These are phyloP conservation scores for Rissa tridactyla DNA, from an alignment of 2,113 vertebrate genomes.

Conservation along the genomic window DNA sequence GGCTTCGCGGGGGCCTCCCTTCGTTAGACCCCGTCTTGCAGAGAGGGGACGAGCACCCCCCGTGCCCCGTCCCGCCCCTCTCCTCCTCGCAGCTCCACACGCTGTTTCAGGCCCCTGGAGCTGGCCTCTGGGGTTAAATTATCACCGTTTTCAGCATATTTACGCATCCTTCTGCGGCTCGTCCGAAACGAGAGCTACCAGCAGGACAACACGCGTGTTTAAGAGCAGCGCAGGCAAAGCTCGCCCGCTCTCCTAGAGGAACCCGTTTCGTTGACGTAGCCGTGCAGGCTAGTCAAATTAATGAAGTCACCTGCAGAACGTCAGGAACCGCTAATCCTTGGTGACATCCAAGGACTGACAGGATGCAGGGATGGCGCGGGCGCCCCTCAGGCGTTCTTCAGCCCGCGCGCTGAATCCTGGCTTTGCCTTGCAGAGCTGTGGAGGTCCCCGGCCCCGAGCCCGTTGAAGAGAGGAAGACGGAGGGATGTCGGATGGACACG, in stretches of 20 bases:
- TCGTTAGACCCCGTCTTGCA: fast-evolving
- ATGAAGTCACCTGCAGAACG: not conserved
- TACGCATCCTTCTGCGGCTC: not conserved
- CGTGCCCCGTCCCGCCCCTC: not conserved
- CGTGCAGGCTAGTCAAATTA: not conserved
- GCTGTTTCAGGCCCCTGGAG: not conserved
- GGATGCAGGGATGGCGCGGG: not conserved
- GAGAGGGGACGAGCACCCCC: not conserved
- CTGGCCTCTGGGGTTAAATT: not conserved
- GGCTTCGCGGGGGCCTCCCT: not conserved
- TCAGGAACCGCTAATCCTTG: not conserved
- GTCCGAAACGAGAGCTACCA: not conserved
- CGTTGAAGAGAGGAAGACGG: not conserved
- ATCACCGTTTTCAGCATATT: not conserved
- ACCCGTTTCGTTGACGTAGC: not conserved
- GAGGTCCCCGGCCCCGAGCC: not conserved
- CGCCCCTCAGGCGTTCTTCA: not conserved
- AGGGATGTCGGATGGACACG: not conserved
- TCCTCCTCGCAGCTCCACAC: not conserved
- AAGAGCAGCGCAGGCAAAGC: not conserved
- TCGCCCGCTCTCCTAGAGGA: not conserved
- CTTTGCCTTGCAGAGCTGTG: slow-evolving; percentile 20
- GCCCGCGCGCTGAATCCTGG: not conserved
- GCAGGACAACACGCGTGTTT: not conserved
- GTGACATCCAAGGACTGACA: not conserved